These are phyloP conservation scores for Coranthus polyacanthus DNA, from an alignment of 2,797 vertebrate genomes.

Conservation along the genomic window DNA sequence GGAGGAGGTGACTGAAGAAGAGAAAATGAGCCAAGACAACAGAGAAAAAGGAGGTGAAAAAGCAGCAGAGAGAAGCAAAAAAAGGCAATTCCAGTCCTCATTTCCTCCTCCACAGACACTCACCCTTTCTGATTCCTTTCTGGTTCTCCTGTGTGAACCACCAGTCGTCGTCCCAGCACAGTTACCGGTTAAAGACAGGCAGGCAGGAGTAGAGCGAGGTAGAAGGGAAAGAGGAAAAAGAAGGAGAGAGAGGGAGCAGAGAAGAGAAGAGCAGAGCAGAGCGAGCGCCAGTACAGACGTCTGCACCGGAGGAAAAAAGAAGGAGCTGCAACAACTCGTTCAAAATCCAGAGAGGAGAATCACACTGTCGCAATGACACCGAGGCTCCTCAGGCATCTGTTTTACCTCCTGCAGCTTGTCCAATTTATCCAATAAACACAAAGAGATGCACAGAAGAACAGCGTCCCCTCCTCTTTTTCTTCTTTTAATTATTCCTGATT, in stretches of 20 bases:
- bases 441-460: neutral
- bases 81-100: constrained; percentile 23
- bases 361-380: constrained; percentile 63
- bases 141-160: constrained; percentile 35
- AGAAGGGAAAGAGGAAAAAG: constrained; percentile 2
- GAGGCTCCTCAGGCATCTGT: constrained; percentile 37
- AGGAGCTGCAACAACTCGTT: constrained; percentile 51
- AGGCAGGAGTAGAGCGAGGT: constrained; percentile 9
- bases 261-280: constrained; percentile 5
- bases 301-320: constrained; percentile 39
- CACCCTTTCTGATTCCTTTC: constrained; percentile 51
- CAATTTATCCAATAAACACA: constrained; percentile 27
- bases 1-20: constrained; percentile 27
- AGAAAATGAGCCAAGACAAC: constrained; percentile 4
- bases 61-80: constrained; percentile 35
- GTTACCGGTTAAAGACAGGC: constrained; percentile 30
- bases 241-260: constrained; percentile 3
- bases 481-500: constrained; percentile 2
- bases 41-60: constrained; percentile 34
- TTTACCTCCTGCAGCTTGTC: constrained; percentile 26
- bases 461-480: neutral
- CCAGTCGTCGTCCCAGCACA: constrained; percentile 39
- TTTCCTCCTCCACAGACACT: constrained; percentile 32
- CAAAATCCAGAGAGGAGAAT: constrained; percentile 23
- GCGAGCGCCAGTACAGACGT: constrained; percentile 33